Evolutionary conservation across 2,797 vertebrate genomes (phyloP).

Genomic region (Lophius americanus): DNA sequence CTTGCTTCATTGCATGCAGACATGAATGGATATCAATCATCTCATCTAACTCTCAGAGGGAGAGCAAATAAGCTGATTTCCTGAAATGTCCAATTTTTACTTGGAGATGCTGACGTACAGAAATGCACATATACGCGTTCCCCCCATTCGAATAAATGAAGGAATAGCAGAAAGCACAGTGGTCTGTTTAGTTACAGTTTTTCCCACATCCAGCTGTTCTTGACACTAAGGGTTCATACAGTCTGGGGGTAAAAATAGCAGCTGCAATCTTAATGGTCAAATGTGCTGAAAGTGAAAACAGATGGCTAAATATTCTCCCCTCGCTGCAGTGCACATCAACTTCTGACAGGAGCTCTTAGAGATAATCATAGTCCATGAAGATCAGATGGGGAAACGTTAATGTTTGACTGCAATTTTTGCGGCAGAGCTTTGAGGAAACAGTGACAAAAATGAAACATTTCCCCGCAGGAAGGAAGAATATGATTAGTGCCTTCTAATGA

Average conservation of each 20-base stretch:
- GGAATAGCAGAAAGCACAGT: constrained; percentile 4
- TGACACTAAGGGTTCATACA: constrained; percentile 40
- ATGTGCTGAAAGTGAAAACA: constrained; percentile 34
- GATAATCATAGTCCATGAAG: constrained; percentile 38
- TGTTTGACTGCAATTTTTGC: constrained; percentile 10
- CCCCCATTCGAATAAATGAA: neutral
- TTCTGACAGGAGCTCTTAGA: constrained; percentile 43
- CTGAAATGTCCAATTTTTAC: neutral
- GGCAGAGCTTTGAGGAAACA: constrained; percentile 12
- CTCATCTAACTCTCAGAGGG: neutral
- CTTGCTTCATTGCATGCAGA: neutral
- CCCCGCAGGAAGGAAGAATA: constrained; percentile 15
- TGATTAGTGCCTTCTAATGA: constrained; percentile 24
- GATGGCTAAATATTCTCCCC: constrained; percentile 38
- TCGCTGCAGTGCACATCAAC: constrained; percentile 33
- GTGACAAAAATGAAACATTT: constrained; percentile 5
- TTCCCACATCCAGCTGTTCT: constrained; percentile 18
- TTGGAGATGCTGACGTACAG: neutral
- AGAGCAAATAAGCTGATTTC: neutral
- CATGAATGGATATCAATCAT: neutral
- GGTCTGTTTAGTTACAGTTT: constrained; percentile 6
- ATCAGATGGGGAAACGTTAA: constrained; percentile 32
- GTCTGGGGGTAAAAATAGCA: constrained; percentile 28
- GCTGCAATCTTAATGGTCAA: constrained; percentile 35
- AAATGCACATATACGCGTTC: neutral